Base-by-base conservation (phyloP, 2,888 invertebrate species). In the Drosophila kanekoi region DNA sequence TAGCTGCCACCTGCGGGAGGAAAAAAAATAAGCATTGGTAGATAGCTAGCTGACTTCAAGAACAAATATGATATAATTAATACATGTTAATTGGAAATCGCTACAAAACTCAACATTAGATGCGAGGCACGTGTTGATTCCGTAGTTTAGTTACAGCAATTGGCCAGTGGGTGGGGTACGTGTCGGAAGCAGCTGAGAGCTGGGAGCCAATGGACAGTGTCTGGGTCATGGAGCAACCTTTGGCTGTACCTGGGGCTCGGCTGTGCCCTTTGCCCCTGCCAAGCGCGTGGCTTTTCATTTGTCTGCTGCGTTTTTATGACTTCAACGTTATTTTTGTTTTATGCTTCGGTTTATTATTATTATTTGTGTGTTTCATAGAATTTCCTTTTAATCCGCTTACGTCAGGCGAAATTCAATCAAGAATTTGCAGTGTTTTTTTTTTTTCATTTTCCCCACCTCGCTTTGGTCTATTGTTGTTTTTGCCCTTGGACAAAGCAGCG, bases 321-420 rank as follows among this genome's bases (percentile, higher is more conserved):
- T 81, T 72, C 68, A 67, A 52, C 82, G 69, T 76, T 79, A 79
- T 82, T 67, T 72, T 75, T 69, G 62, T 71, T 83, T 81, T 80
- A 72, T 78, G 68, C 71, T 75, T 75, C 47, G 53, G 49, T 71
- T 71, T 81, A 64, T 81, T 71, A 75, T 81, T 64, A 63, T 77
- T 72, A 16, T 54, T 43, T 38, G 53, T 64, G 49, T 37, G 56
- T n/a, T 40, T 59, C 70, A 80, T 78, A 84, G 79, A 81, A 72
- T 77, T 81, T 72, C 64, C 68, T 73, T 81, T 81, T 82, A 84
- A 82, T 81, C 81, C 85, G 85, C 85, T 81, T 81, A 81, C 77
- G 81, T 81, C 85, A 81, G 85, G 69, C 67, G 57, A 84, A 81
- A 85, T 81, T 82, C 79, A 82, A 82, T 82, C 85, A 82, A 81